A percentile compares a stretch with the other conserved stretches of the same genome.
Conservation (phyloP, 2,113 vertebrate genomes). For the Lipotes vexillifer region DNA sequence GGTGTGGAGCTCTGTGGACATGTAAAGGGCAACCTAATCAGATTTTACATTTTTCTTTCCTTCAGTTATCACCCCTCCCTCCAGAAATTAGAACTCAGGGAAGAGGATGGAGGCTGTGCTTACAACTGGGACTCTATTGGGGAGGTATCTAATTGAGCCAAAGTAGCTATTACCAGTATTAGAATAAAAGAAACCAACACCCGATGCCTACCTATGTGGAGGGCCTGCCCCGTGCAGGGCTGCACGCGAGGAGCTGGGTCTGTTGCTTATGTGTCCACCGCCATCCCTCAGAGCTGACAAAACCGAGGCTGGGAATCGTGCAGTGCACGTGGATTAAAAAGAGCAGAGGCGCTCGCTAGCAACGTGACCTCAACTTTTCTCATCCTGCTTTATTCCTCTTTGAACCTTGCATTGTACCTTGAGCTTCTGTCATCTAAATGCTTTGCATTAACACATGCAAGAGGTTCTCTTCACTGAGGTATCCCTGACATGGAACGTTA, state of each 20-base stretch:
- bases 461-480: not conserved
- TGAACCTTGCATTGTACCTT: not conserved
- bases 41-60: not conserved
- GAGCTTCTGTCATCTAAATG: not conserved
- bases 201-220: fast-evolving
- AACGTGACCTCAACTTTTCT: no score
- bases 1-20: fast-evolving
- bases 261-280: no score
- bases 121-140: fast-evolving
- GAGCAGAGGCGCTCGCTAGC: not conserved
- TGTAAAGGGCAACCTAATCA: no score
- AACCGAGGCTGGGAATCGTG: not conserved
- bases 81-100: not conserved
- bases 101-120: no score
- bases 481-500: not conserved
- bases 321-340: not conserved
- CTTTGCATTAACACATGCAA: not conserved
- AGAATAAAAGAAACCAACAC: no score
- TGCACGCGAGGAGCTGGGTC: fast-evolving
- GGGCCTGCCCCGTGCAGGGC: fast-evolving
- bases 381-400: not conserved
- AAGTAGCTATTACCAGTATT: not conserved
- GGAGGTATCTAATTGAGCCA: not conserved
- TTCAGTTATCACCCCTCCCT: not conserved
- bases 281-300: not conserved